Evolutionary conservation across 53 echinoderm and acorn worm genomes (phyloP).

Genomic region (Apostichopus leukothele): DNA sequence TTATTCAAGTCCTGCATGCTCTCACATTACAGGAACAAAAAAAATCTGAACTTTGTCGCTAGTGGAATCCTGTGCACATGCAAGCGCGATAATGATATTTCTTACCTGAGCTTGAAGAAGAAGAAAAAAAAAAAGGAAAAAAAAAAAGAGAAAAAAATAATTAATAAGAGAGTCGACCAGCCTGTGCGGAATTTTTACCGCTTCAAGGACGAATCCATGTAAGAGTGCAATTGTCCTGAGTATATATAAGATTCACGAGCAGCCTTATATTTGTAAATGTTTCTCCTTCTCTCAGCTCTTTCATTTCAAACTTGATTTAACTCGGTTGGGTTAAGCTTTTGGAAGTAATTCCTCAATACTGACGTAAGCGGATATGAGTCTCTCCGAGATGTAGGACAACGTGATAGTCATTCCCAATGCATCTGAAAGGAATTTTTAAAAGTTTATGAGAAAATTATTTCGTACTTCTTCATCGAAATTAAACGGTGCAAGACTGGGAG

Average conservation of each 20-base stretch:
- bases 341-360: background rate
- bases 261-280: background rate
- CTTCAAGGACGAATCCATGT: background rate
- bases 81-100: too few relatives aligned
- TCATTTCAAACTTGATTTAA: conserved; percentile 18
- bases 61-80: too few relatives aligned
- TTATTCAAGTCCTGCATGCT: too few relatives aligned
- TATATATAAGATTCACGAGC: background rate
- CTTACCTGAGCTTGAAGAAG: too few relatives aligned
- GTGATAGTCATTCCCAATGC: background rate
- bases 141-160: background rate
- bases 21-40: too few relatives aligned
- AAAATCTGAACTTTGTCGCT: too few relatives aligned
- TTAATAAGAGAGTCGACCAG: background rate
- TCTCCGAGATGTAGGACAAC: background rate
- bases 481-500: background rate
- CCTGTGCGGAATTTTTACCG: background rate
- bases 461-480: background rate
- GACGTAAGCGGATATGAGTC: conserved; percentile 25
- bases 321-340: conserved; percentile 13
- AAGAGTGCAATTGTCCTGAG: background rate
- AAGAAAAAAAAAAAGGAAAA: too few relatives aligned
- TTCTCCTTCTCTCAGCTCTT: background rate
- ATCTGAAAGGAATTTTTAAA: background rate
- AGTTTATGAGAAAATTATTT: background rate